Evolutionary conservation across 2,113 vertebrate genomes (phyloP).

Genomic region (Naja naja): DNA sequence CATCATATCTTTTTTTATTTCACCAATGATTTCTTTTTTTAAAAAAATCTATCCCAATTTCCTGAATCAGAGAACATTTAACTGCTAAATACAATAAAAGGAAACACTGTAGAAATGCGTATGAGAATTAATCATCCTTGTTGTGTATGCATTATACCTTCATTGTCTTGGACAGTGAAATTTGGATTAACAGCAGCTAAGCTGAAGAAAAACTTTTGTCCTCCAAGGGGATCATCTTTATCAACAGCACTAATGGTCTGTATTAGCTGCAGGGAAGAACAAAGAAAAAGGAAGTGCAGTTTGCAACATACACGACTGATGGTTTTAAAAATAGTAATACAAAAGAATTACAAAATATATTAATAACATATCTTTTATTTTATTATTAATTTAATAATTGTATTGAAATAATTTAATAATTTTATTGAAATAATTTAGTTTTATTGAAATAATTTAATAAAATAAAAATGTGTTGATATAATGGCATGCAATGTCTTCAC

Average conservation of each 20-base stretch:
- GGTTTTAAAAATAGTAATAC: neutral
- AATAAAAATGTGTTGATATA: neutral
- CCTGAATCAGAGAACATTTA: neutral
- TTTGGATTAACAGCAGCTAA: constrained; percentile 92
- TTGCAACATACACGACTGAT: neutral
- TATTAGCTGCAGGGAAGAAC: constrained; percentile 81
- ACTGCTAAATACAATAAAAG: neutral
- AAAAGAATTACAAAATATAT: neutral
- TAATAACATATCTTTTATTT: neutral
- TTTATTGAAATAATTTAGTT: too few relatives aligned
- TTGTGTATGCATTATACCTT: constrained; percentile 80
- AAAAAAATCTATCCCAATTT: neutral
- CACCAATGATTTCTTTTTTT: neutral
- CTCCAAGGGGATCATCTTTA: constrained; percentile 92
- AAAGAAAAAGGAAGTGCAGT: constrained; percentile 13
- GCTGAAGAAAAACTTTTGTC: constrained; percentile 97
- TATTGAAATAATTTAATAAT: too few relatives aligned
- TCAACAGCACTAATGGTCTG: constrained; percentile 97
- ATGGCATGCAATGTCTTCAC: neutral
- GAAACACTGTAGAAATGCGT: constrained; percentile 1
- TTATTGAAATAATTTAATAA: too few relatives aligned
- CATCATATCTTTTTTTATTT: neutral
- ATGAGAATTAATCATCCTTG: constrained; percentile 10
- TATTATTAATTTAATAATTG: too few relatives aligned
- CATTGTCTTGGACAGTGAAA: constrained; percentile 94